A percentile compares a stretch with the other conserved stretches of the same genome.
Evolutionary conservation across 1,140 invertebrate genomes (phyloP).

Genomic region (Apis florea): DNA sequence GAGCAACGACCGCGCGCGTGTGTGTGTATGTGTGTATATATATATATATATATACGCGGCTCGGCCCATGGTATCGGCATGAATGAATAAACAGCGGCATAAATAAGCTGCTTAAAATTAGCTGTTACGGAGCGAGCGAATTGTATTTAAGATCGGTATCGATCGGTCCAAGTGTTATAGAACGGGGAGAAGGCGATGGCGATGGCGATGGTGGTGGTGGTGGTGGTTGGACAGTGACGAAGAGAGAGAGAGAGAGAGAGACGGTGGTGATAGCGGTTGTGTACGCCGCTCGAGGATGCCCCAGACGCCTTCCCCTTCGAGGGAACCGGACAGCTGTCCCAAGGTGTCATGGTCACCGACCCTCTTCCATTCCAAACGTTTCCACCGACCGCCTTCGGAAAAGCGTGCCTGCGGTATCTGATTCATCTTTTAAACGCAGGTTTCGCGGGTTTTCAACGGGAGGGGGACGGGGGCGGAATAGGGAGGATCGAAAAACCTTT

Average conservation of each 20-base stretch:
- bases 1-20: conserved; percentile 57
- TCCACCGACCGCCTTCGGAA: not conserved
- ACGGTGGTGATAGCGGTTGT: not conserved
- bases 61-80: conserved; percentile 65
- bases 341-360: conserved; percentile 51
- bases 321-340: conserved; percentile 45
- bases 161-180: conserved; percentile 48
- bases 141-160: conserved; percentile 70
- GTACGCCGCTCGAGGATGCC: conserved; percentile 15
- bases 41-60: conserved; percentile 28
- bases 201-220: not conserved
- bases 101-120: conserved; percentile 71
- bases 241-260: too few species aligned
- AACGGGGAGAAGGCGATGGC: conserved; percentile 4
- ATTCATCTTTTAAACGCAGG: not conserved
- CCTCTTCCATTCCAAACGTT: conserved; percentile 27
- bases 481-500: too few species aligned
- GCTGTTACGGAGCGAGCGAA: conserved; percentile 63
- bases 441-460: not conserved
- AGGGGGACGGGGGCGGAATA: not conserved
- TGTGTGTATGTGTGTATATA: too few species aligned
- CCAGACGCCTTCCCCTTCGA: conserved; percentile 45
- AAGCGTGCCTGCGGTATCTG: not conserved
- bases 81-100: conserved; percentile 71
- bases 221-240: not conserved